Conservation (phyloP, 2,888 invertebrate genomes). For the Neoaliturus tenellus region DNA sequence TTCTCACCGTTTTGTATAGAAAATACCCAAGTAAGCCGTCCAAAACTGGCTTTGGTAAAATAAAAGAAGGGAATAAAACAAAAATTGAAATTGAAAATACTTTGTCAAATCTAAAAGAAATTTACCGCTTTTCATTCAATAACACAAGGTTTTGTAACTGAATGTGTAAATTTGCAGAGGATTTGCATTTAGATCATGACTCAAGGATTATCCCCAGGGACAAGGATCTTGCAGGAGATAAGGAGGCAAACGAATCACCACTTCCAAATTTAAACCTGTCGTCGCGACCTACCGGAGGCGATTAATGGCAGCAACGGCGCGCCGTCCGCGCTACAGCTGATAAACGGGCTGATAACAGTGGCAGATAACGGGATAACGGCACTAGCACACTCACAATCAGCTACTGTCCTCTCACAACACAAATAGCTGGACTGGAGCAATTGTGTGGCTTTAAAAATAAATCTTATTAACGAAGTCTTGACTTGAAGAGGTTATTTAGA, state of each 20-base stretch:
- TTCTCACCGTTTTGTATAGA: too few species aligned
- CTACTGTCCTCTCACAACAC: background rate
- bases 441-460: background rate
- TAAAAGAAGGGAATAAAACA: too few species aligned
- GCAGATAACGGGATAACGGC: background rate
- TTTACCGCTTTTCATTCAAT: too few species aligned
- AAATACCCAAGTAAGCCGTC: too few species aligned
- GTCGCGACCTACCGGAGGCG: background rate
- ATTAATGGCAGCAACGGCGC: background rate
- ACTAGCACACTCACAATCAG: slow-evolving; percentile 9
- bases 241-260: background rate
- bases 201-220: background rate
- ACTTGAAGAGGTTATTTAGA: too few species aligned
- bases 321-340: background rate
- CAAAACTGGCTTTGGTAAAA: too few species aligned
- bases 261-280: slow-evolving; percentile 11
- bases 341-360: background rate
- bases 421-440: background rate
- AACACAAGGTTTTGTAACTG: too few species aligned
- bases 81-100: too few species aligned
- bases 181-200: background rate
- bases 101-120: too few species aligned
- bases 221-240: background rate
- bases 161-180: too few species aligned
- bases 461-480: too few species aligned